A percentile compares a stretch with the other conserved stretches of the same genome.
Conservation (phyloP, 2,888 invertebrate species). For the Sminthurinus aureus region DNA sequence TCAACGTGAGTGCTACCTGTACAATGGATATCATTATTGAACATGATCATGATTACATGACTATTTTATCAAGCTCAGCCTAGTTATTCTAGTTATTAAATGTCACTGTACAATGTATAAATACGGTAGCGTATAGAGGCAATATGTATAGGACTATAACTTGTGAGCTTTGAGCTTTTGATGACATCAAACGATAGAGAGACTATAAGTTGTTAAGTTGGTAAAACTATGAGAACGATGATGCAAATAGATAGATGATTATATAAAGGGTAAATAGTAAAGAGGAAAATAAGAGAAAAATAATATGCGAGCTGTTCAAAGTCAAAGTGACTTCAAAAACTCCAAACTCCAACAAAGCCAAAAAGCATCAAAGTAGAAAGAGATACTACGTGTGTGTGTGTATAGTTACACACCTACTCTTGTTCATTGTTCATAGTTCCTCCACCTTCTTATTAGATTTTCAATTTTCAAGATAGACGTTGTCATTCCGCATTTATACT, state of each 20-base stretch:
- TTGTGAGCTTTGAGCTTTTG: not conserved
- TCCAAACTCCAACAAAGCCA: no score
- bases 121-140: no score
- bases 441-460: not conserved
- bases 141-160: not conserved
- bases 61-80: not conserved
- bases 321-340: no score
- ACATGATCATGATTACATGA: not conserved
- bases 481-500: not conserved
- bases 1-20: not conserved
- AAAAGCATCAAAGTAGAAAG: no score
- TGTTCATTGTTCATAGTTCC: not conserved
- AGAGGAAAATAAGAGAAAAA: no score
- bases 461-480: not conserved
- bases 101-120: no score
- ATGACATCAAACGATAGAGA: not conserved
- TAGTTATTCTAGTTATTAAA: no score
- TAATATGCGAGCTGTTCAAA: no score
- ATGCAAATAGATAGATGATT: not conserved
- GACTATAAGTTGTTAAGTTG: constrained; percentile 14
- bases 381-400: no score
- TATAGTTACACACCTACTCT: not conserved
- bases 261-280: not conserved
- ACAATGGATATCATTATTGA: not conserved
- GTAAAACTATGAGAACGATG: constrained; percentile 5